phyloP scores from a whole-genome alignment of 1,140 invertebrate genomes.

The Drosophila rufa region DNA sequence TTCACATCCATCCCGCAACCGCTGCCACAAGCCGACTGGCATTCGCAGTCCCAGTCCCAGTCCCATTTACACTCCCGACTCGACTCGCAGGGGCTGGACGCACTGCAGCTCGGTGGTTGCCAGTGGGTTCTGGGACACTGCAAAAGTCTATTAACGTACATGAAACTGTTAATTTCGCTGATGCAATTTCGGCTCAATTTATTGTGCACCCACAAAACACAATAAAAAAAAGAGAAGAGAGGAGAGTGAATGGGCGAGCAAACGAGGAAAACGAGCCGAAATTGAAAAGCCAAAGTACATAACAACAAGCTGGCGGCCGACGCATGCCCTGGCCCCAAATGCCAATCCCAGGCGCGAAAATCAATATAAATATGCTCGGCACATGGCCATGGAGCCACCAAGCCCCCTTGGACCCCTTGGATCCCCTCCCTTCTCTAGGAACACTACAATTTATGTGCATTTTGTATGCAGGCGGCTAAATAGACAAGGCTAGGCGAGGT shows the following conservation, averaged over 20 bases:
- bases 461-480: constrained; percentile 80
- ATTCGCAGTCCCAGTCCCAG: neutral
- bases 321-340: constrained; percentile 42
- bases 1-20: constrained; percentile 5
- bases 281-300: constrained; percentile 83
- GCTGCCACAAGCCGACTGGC: constrained; percentile 10
- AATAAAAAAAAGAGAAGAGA: constrained; percentile 36
- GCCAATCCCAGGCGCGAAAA: constrained; percentile 76
- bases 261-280: constrained; percentile 70
- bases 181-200: constrained; percentile 82
- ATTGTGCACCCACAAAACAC: constrained; percentile 78
- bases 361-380: constrained; percentile 80
- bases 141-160: constrained; percentile 81
- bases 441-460: constrained; percentile 81
- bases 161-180: constrained; percentile 82
- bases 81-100: neutral
- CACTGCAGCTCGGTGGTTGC: constrained; percentile 9
- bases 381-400: constrained; percentile 55
- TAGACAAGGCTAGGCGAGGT: constrained; percentile 69
- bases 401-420: neutral
- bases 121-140: constrained; percentile 35
- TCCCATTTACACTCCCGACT: constrained; percentile 4
- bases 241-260: constrained; percentile 33
- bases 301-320: constrained; percentile 72
- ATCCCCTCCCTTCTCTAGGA: constrained; percentile 24